Evolutionary conservation across 2,797 vertebrate genomes (phyloP).

Genomic region (Apogon hyalosoma): DNA sequence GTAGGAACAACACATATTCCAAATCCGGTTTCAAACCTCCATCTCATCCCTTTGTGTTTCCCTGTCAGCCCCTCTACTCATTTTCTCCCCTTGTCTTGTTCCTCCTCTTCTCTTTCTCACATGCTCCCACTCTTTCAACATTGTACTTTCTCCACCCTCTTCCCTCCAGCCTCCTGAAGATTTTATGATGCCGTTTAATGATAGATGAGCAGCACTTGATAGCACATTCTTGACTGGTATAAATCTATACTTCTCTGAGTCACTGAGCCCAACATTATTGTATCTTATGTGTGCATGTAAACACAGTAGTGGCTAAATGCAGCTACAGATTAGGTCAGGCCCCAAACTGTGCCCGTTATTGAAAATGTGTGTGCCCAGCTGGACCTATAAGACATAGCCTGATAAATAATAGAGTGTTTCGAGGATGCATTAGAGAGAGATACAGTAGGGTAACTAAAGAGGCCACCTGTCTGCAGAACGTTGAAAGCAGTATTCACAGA

Average conservation of each 20-base stretch:
- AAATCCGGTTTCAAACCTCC: conserved; percentile 39
- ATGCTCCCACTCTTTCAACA: conserved; percentile 67
- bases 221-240: conserved; percentile 56
- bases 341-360: conserved; percentile 24
- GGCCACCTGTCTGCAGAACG: conserved; percentile 47
- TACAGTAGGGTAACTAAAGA: conserved; percentile 44
- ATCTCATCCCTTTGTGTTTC: conserved; percentile 52
- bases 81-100: conserved; percentile 29
- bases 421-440: conserved; percentile 43
- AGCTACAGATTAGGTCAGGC: conserved; percentile 23
- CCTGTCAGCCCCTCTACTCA: conserved; percentile 73
- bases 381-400: conserved; percentile 44
- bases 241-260: conserved; percentile 44
- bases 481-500: conserved; percentile 32
- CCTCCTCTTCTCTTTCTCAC: conserved; percentile 49
- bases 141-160: conserved; percentile 65
- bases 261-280: conserved; percentile 33
- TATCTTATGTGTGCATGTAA: conserved; percentile 34
- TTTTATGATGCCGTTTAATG: conserved; percentile 81
- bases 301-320: conserved; percentile 24
- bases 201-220: conserved; percentile 78
- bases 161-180: conserved; percentile 69
- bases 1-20: conserved; percentile 5
- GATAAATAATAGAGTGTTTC: conserved; percentile 61
- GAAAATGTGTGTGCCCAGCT: conserved; percentile 42